These are phyloP conservation scores for Lasioglossum zephyrum DNA, from an alignment of 2,888 invertebrate species.

Conservation along the genomic window DNA sequence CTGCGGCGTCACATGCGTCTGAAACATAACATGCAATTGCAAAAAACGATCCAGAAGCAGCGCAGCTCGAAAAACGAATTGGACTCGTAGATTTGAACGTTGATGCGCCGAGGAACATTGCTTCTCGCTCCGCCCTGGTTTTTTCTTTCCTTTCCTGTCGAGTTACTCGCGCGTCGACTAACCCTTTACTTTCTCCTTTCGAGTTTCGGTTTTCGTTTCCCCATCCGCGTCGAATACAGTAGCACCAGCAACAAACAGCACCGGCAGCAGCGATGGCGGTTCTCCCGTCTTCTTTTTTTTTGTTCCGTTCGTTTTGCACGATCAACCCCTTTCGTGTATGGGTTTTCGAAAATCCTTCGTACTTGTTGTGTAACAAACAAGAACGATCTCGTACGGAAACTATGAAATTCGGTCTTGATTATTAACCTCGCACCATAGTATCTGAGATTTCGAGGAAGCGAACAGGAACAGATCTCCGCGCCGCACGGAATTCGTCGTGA, in stretches of 20 bases:
- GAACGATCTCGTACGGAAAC: background rate
- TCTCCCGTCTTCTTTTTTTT: background rate
- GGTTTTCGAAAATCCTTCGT: background rate
- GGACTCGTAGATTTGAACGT: slow-evolving; percentile 76
- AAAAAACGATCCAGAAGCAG: slow-evolving; percentile 83
- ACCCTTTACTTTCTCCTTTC: background rate
- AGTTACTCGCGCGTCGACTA: background rate
- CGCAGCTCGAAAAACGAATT: slow-evolving; percentile 80
- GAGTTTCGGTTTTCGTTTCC: background rate
- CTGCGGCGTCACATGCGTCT: slow-evolving; percentile 84
- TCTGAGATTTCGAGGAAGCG: background rate
- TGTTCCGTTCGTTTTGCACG: background rate
- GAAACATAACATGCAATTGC: slow-evolving; percentile 84
- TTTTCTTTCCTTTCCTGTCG: background rate
- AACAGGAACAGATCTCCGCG: background rate
- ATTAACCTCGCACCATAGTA: background rate
- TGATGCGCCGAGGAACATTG: slow-evolving; percentile 50
- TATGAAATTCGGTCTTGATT: background rate
- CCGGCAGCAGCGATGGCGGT: background rate
- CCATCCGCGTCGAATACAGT: background rate
- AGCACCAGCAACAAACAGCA: background rate
- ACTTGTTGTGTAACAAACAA: background rate
- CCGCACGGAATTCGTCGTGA: background rate
- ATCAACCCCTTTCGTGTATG: background rate
- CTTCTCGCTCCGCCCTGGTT: slow-evolving; percentile 63